Evolutionary conservation across 2,797 vertebrate genomes (phyloP).

Genomic region (Poeciliopsis presidionis): DNA sequence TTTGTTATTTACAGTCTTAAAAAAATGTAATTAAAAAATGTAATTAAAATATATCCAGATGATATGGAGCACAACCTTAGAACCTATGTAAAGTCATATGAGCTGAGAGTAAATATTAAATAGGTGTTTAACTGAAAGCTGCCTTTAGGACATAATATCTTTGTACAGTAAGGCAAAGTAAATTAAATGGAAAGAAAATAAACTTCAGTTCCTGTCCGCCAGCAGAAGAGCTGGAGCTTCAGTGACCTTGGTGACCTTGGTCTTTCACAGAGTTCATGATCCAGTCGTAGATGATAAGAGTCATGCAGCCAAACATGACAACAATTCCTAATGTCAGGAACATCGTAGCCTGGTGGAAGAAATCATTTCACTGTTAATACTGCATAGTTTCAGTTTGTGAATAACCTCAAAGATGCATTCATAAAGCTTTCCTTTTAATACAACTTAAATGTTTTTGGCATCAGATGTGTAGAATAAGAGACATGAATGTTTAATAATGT

Average conservation of each 20-base stretch:
- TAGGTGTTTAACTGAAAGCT: neutral
- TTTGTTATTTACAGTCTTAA: too few relatives aligned
- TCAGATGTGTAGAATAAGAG: too few relatives aligned
- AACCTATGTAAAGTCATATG: neutral
- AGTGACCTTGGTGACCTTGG: slow-evolving; percentile 86
- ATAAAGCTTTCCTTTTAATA: too few relatives aligned
- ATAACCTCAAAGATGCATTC: too few relatives aligned
- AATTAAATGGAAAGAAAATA: neutral
- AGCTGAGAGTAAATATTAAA: neutral
- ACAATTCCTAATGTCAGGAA: slow-evolving; percentile 88
- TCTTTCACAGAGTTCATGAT: slow-evolving; percentile 64
- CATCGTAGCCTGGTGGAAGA: slow-evolving; percentile 81
- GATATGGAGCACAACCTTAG: too few relatives aligned
- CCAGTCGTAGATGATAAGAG: slow-evolving; percentile 92
- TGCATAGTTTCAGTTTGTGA: too few relatives aligned
- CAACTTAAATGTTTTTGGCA: too few relatives aligned
- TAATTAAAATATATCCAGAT: too few relatives aligned
- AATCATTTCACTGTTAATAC: slow-evolving; percentile 1
- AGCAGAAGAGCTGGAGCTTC: slow-evolving; percentile 42
- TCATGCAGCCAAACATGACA: slow-evolving; percentile 90
- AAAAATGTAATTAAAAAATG: too few relatives aligned
- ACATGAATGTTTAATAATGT: neutral
- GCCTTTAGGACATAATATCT: too few relatives aligned
- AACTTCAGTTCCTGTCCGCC: neutral
- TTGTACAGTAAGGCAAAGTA: neutral